Evolutionary conservation across 1,140 invertebrate species (phyloP), one percentile per base, ranked within the genome.

Genomic region (Aplysia californica): DNA sequence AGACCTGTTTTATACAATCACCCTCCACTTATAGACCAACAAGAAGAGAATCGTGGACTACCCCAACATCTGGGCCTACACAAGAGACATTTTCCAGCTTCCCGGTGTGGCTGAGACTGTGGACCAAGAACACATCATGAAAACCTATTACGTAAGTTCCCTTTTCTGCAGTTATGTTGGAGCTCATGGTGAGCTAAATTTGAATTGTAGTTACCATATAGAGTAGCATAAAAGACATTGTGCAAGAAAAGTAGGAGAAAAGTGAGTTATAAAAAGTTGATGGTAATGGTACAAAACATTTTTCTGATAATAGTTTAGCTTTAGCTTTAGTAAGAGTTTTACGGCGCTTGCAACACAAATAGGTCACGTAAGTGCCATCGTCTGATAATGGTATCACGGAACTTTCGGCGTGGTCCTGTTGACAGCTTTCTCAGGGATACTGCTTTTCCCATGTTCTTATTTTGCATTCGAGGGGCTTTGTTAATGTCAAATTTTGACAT

Each of bases 31-130:
- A 41, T 68, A 86, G 84, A 85, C 85, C 58, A 86, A 86, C 74
- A 85, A 83, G 75, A 85, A 85, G 35, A 80, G 84, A 65, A 84
- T 89, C 33, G 70, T 82, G 21, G 87, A 89, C 66, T 89, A 87
- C 65, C 85, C 85, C 0, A 88, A 87, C 68, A 67, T 87, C 3
- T 89, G 86, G 85, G 82, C 72, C 23, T 88, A 83, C 70, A 41
- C 81, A 21, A 72, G 84, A 15, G 87, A 89, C 38, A 71, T 89
- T 21, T 89, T 88, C 71, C 87, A 88, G 76, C 79, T 79, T 3
- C 75, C 75, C 4, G 88, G 84, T 35, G 75, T 88, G 23, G 73
- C 76, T 18, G 84, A 85, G 0, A 88, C 88, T 10, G 82, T 87
- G 0, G 78, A 89, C 74, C 73, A 81, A 56, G 82, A 87, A 72